These are phyloP conservation scores for Spheniscus mendiculus DNA, from an alignment of 2,113 vertebrate species.

Conservation along the genomic window DNA sequence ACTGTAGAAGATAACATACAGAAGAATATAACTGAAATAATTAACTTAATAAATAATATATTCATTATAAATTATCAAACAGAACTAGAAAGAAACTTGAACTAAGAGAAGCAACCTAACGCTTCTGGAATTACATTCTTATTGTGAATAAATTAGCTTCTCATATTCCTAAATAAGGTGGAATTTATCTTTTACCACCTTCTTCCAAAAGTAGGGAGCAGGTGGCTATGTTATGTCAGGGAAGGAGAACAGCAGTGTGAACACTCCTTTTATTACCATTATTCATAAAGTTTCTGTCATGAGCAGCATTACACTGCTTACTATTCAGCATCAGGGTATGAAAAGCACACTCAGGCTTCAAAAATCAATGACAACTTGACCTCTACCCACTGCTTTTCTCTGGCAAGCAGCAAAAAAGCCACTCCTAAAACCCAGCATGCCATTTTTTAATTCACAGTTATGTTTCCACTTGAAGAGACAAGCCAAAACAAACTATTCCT, in stretches of 20 bases:
- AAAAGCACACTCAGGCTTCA: constrained; percentile 67
- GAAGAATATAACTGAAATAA: neutral
- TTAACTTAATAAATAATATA: neutral
- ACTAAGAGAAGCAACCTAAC: neutral
- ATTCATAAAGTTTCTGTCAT: constrained; percentile 66
- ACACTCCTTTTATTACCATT: constrained; percentile 65
- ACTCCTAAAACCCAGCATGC: constrained; percentile 75
- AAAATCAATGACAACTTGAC: constrained; percentile 76
- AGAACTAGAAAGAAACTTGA: neutral
- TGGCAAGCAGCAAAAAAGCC: constrained; percentile 51
- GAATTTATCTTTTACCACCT: constrained; percentile 23
- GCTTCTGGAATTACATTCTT: neutral
- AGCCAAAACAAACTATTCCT: constrained; percentile 75
- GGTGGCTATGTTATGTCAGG: constrained; percentile 48
- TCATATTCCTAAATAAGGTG: constrained; percentile 27
- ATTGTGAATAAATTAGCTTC: constrained; percentile 17
- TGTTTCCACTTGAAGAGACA: constrained; percentile 79
- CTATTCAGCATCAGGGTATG: constrained; percentile 55
- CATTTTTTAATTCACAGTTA: constrained; percentile 82
- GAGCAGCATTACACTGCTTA: constrained; percentile 52
- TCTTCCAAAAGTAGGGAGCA: constrained; percentile 50
- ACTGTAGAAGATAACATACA: neutral
- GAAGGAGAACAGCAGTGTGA: constrained; percentile 27
- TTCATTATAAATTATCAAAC: neutral
- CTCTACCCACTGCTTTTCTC: constrained; percentile 35